phyloP scores from a whole-genome alignment of 2,888 invertebrate genomes.

The Rhaphigaster nebulosa region DNA sequence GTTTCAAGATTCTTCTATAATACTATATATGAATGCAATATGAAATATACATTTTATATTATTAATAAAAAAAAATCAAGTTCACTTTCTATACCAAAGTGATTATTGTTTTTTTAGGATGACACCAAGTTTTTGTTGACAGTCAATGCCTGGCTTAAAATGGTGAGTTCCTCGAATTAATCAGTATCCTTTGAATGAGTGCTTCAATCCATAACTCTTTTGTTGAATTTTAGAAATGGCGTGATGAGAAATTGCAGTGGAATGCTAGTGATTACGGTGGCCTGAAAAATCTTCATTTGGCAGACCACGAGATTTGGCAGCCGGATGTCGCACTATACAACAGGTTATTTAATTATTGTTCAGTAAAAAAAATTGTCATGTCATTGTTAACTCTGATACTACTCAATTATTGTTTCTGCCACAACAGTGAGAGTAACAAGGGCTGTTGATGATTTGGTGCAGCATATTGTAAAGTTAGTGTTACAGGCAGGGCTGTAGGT shows the following conservation, averaged over 20 bases:
- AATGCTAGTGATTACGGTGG: slow-evolving; percentile 77
- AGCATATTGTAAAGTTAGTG: no score
- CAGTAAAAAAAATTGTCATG: no score
- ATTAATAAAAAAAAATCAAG: no score
- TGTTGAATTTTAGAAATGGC: slow-evolving; percentile 76
- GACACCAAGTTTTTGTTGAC: slow-evolving; percentile 76
- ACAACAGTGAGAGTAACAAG: no score
- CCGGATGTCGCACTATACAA: slow-evolving; percentile 83
- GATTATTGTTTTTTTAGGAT: slow-evolving; percentile 68
- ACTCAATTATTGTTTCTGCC: no score
- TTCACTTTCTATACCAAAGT: no score
- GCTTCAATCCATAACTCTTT: neutral
- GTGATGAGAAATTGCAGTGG: slow-evolving; percentile 81
- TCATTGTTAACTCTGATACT: no score
- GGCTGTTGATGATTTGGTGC: no score
- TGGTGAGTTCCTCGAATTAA: slow-evolving; percentile 71
- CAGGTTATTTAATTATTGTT: slow-evolving; percentile 69
- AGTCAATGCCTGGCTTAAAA: slow-evolving; percentile 74
- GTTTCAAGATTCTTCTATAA: no score
- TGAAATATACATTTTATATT: no score
- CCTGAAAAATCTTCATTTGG: slow-evolving; percentile 74
- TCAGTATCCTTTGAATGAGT: neutral
- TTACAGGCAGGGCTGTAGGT: no score
- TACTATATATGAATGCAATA: no score
- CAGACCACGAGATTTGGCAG: slow-evolving; percentile 82